A percentile compares a stretch with the other conserved stretches of the same genome.
Conservation (phyloP, 2,888 invertebrate species). For the Copidosoma aretas region DNA sequence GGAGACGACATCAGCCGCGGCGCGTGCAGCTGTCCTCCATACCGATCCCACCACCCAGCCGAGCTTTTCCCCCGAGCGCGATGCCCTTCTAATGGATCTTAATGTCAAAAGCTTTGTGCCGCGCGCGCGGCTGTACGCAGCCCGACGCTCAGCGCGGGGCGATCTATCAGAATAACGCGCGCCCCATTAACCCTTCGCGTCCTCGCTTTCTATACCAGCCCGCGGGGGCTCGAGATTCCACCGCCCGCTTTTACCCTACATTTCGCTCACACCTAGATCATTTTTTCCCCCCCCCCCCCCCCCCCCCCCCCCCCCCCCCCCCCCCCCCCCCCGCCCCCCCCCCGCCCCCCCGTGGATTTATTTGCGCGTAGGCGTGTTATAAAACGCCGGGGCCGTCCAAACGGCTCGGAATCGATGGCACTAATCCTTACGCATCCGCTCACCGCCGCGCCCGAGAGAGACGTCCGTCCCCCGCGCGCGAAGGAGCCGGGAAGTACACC, state of each 20-base stretch:
- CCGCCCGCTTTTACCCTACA: slow-evolving; percentile 6
- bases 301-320: background rate
- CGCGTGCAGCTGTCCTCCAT: background rate
- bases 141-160: slow-evolving; percentile 57
- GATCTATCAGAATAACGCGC: slow-evolving; percentile 62
- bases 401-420: slow-evolving; percentile 11
- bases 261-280: background rate
- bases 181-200: slow-evolving; percentile 58
- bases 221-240: slow-evolving; percentile 7
- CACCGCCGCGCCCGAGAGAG: background rate
- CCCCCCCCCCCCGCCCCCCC: background rate
- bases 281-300: background rate
- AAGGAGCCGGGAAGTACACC: background rate
- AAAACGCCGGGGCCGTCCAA: background rate
- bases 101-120: slow-evolving; percentile 40
- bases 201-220: slow-evolving; percentile 51
- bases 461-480: no score
- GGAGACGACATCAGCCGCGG: slow-evolving; percentile 7
- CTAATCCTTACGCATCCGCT: slow-evolving; percentile 5
- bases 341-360: background rate
- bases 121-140: slow-evolving; percentile 50
- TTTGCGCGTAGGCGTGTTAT: background rate
- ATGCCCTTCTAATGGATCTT: slow-evolving; percentile 40
- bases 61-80: slow-evolving; percentile 33
- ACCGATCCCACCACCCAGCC: background rate